Evolutionary conservation across 2,888 invertebrate species (phyloP).

Genomic region (Thecophora atra): DNA sequence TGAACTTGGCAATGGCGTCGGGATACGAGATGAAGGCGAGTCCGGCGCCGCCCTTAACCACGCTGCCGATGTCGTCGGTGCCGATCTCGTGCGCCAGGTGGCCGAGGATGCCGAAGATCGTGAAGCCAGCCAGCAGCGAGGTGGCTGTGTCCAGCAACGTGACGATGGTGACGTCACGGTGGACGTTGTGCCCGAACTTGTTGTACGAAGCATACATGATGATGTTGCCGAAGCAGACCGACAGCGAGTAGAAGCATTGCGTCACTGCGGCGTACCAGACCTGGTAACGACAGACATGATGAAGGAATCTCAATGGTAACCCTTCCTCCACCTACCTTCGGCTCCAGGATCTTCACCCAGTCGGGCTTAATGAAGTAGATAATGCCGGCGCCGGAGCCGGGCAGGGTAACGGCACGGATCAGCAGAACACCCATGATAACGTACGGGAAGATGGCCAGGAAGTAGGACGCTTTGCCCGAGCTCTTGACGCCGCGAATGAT

Average conservation of each 20-base stretch:
- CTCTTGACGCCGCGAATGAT: conserved; percentile 71
- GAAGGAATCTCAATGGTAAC: not conserved
- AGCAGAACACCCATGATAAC: conserved; percentile 73
- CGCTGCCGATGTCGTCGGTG: conserved; percentile 66
- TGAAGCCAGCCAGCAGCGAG: conserved; percentile 69
- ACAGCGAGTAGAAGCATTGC: conserved; percentile 73
- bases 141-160: conserved; percentile 70
- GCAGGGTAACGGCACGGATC: conserved; percentile 71
- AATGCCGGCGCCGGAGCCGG: conserved; percentile 72
- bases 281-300: conserved; percentile 50
- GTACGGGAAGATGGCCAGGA: conserved; percentile 79
- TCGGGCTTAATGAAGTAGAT: conserved; percentile 74
- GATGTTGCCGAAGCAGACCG: conserved; percentile 73
- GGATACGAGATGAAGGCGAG: conserved; percentile 71
- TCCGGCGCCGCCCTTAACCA: conserved; percentile 69
- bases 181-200: conserved; percentile 70
- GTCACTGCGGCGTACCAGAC: conserved; percentile 75
- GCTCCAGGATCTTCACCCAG: conserved; percentile 72
- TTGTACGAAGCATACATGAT: conserved; percentile 74
- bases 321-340: conserved; percentile 61
- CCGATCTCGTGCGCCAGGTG: conserved; percentile 69
- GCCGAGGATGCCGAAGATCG: conserved; percentile 70
- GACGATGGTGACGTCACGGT: conserved; percentile 71
- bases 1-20: conserved; percentile 70
- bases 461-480: conserved; percentile 77